Evolutionary conservation across 2,797 vertebrate species (phyloP).

Genomic region (Pteronotus mesoamericanus): DNA sequence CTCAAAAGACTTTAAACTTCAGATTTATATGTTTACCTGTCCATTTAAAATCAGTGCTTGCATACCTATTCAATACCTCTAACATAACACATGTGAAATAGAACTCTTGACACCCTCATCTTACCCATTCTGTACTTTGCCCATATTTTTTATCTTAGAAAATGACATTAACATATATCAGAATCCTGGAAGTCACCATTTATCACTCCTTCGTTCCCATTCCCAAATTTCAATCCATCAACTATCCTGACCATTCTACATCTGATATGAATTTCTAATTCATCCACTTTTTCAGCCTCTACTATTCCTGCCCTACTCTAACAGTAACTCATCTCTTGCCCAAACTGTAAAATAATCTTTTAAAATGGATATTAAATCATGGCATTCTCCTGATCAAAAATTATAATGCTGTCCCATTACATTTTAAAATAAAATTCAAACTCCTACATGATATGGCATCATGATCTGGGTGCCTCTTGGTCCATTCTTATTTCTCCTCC

Average conservation of each 20-base stretch:
- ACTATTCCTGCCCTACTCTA: background rate
- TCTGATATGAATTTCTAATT: constrained; percentile 18
- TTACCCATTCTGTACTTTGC: background rate
- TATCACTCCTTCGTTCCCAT: background rate
- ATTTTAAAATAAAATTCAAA: constrained; percentile 34
- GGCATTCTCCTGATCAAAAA: background rate
- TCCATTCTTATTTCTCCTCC: background rate
- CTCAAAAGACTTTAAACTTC: background rate
- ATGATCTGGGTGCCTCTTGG: background rate
- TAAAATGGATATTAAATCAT: background rate
- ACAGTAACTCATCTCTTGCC: background rate
- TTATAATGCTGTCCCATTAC: background rate
- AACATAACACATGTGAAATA: background rate
- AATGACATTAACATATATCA: constrained; percentile 8
- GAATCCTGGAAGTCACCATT: background rate
- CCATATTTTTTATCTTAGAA: constrained; percentile 28
- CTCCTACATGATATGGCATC: background rate
- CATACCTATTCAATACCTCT: background rate
- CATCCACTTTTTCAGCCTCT: background rate
- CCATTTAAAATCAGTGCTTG: constrained; percentile 20
- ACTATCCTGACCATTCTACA: background rate
- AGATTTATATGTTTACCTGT: background rate
- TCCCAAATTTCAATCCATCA: background rate
- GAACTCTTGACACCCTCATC: background rate
- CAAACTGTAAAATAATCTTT: background rate